Evolutionary conservation across 2,113 vertebrate species (phyloP).

Genomic region (Syrmaticus mikado): DNA sequence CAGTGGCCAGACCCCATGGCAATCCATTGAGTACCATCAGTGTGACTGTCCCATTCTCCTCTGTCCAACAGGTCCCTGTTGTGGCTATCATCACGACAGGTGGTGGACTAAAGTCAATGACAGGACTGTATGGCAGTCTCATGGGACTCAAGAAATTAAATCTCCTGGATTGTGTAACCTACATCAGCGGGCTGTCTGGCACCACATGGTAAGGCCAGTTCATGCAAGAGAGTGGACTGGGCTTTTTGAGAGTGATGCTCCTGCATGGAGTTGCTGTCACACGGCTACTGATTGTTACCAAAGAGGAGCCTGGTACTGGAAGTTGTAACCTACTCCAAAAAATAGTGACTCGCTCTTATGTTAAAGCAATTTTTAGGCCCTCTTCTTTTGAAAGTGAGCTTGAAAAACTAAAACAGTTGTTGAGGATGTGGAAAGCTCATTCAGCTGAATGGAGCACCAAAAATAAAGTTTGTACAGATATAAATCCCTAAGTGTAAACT

Average conservation of each 20-base stretch:
- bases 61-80: conserved; percentile 77
- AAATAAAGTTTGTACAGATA: not conserved
- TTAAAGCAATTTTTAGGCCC: not conserved
- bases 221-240: accelerated
- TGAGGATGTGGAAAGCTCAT: not conserved
- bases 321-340: not conserved
- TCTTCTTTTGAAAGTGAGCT: not conserved
- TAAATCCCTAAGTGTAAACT: not conserved
- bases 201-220: conserved; percentile 85
- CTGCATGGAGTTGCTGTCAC: not conserved
- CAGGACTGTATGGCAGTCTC: conserved; percentile 81
- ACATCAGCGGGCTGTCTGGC: conserved; percentile 86
- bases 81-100: conserved; percentile 89
- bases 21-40: accelerated
- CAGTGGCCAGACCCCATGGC: accelerated
- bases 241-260: not conserved
- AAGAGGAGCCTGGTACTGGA: not conserved
- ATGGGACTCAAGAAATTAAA: conserved; percentile 84
- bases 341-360: not conserved
- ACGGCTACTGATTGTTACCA: not conserved
- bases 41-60: not conserved
- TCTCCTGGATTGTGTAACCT: conserved; percentile 82
- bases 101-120: conserved; percentile 87
- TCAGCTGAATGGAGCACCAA: not conserved
- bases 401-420: not conserved